Evolutionary conservation across 2,888 invertebrate species (phyloP).

Genomic region (Octonoba sinensis): DNA sequence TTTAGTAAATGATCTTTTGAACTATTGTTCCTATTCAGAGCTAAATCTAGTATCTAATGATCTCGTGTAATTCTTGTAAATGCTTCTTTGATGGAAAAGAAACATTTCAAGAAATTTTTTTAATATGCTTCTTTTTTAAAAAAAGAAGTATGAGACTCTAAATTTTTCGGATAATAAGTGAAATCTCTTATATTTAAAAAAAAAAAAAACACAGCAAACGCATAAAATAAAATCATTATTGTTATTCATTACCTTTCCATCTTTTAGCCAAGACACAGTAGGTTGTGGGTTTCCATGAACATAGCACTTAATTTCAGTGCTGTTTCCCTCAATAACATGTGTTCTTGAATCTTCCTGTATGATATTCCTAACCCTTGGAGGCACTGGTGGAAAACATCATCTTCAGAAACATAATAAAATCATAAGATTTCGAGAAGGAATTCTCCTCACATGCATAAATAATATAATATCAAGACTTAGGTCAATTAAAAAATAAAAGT

Average conservation of each 20-base stretch:
- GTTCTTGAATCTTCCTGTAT: conserved; percentile 34
- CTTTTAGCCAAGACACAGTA: conserved; percentile 67
- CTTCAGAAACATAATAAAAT: conserved; percentile 64
- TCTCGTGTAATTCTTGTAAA: no score
- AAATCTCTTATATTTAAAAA: no score
- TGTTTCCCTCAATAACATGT: conserved; percentile 33
- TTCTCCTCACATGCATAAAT: conserved; percentile 31
- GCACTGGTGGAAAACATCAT: conserved; percentile 64
- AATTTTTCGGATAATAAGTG: no score
- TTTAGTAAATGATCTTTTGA: no score
- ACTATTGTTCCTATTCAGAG: no score
- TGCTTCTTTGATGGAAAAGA: no score
- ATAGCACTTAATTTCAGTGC: conserved; percentile 50
- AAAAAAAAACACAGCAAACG: no score
- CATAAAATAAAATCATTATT: no score
- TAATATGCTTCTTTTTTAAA: no score
- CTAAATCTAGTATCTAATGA: no score
- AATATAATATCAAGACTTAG: neutral
- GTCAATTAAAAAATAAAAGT: neutral
- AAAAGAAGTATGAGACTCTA: no score
- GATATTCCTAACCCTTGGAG: conserved; percentile 55
- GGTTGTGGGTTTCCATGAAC: conserved; percentile 68
- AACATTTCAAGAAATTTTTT: no score
- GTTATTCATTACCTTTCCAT: conserved; percentile 63
- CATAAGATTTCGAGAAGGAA: conserved; percentile 50